Conservation (phyloP, 2,888 invertebrate species). For the Silvanus unidentatus region DNA sequence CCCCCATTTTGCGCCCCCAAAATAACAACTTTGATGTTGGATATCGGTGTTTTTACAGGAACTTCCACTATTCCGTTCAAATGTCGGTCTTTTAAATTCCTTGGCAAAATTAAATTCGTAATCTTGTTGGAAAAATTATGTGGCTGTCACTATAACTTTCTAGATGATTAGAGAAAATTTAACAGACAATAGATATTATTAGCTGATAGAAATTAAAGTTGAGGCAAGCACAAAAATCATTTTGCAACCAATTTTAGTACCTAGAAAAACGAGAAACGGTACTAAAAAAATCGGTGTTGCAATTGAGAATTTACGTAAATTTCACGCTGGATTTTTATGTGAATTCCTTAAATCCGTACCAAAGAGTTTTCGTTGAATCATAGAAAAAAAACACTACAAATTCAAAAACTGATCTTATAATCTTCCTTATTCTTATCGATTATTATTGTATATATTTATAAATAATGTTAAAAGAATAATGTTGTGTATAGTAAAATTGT, state of each 20-base stretch:
- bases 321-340: too few relatives aligned
- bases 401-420: too few relatives aligned
- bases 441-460: conserved; percentile 41
- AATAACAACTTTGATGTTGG: not conserved
- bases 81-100: too few relatives aligned
- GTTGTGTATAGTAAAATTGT: conserved; percentile 37
- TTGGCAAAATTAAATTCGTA: too few relatives aligned
- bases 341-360: too few relatives aligned
- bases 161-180: conserved; percentile 20
- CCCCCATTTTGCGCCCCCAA: not conserved
- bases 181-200: conserved; percentile 31
- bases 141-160: not conserved
- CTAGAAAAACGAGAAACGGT: not conserved
- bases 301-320: too few relatives aligned
- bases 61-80: too few relatives aligned
- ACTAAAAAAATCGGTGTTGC: not conserved
- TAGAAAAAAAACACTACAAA: too few relatives aligned
- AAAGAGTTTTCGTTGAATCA: conserved; percentile 8
- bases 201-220: conserved; percentile 26
- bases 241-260: not conserved
- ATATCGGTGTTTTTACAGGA: not conserved
- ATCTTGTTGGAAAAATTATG: too few relatives aligned
- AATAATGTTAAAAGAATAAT: conserved; percentile 42
- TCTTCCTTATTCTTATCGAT: conserved; percentile 19
- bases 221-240: conserved; percentile 5